These are phyloP conservation scores for Plagiodera versicolora DNA, from an alignment of 2,888 invertebrate species.

Conservation along the genomic window DNA sequence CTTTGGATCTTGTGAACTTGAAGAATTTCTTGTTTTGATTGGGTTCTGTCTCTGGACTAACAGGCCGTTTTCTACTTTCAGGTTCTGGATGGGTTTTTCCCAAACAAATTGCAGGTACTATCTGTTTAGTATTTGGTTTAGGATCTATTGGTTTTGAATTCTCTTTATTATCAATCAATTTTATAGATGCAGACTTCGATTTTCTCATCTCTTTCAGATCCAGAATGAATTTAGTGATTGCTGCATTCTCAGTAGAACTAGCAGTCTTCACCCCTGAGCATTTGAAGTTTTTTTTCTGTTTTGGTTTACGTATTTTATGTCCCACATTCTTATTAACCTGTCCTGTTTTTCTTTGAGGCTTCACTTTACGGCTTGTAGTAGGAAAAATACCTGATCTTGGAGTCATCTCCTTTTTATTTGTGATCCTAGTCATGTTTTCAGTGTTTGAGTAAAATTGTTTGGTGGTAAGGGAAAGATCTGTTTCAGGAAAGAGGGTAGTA, in stretches of 20 bases:
- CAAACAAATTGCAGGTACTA: neutral
- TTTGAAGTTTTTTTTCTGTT: conserved; percentile 50
- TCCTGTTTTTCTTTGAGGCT: conserved; percentile 46
- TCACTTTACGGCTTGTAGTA: conserved; percentile 19
- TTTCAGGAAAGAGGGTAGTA: conserved; percentile 50
- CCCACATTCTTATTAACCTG: conserved; percentile 69
- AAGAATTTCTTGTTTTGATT: conserved; percentile 53
- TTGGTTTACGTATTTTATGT: conserved; percentile 67
- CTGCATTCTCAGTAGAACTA: conserved; percentile 44
- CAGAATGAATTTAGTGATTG: conserved; percentile 37
- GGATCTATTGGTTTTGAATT: conserved; percentile 19
- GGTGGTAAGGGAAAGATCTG: conserved; percentile 55
- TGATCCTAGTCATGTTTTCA: conserved; percentile 30
- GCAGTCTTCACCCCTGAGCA: conserved; percentile 39
- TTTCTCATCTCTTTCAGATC: conserved; percentile 33
- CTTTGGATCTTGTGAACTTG: conserved; percentile 49
- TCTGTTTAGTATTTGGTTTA: conserved; percentile 10
- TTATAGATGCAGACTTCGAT: conserved; percentile 15
- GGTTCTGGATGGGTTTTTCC: neutral
- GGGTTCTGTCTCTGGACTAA: conserved; percentile 25
- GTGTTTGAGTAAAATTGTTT: conserved; percentile 62
- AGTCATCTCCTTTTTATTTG: conserved; percentile 8
- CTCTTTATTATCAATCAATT: conserved; percentile 27
- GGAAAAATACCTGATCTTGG: conserved; percentile 14
- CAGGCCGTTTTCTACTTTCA: conserved; percentile 21